These are phyloP conservation scores for Formica selysi DNA, from an alignment of 1,140 invertebrate species.

Conservation along the genomic window DNA sequence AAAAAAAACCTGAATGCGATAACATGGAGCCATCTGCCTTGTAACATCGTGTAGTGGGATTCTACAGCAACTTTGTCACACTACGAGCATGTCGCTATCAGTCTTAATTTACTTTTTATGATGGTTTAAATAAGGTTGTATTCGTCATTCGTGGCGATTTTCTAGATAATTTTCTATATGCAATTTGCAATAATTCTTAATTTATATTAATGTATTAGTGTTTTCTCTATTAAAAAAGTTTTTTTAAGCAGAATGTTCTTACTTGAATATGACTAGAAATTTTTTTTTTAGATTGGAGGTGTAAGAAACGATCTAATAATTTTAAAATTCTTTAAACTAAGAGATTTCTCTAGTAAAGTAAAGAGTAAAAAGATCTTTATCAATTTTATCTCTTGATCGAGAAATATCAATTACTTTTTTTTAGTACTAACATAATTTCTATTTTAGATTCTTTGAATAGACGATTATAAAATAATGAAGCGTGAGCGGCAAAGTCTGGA, in stretches of 20 bases:
- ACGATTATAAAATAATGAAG: slow-evolving; percentile 42
- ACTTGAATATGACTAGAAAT: not conserved
- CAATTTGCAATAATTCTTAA: not conserved
- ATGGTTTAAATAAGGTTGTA: too few relatives aligned
- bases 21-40: too few relatives aligned
- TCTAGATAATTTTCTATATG: too few relatives aligned
- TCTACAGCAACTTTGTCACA: too few relatives aligned
- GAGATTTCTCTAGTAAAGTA: not conserved
- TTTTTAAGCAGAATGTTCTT: not conserved
- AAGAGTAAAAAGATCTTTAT: not conserved
- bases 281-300: not conserved
- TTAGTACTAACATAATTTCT: slow-evolving; percentile 11
- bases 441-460: slow-evolving; percentile 28
- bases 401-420: slow-evolving; percentile 10
- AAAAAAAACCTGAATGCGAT: too few relatives aligned
- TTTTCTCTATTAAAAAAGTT: not conserved
- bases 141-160: too few relatives aligned
- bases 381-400: slow-evolving; percentile 3
- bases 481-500: slow-evolving; percentile 40
- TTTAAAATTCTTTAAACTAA: not conserved
- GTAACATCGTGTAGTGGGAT: too few relatives aligned
- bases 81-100: too few relatives aligned
- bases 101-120: too few relatives aligned
- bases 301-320: not conserved
- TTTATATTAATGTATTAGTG: not conserved